Evolutionary conservation across 2,797 vertebrate species (phyloP).

Genomic region (Melanotaenia trifasciata): DNA sequence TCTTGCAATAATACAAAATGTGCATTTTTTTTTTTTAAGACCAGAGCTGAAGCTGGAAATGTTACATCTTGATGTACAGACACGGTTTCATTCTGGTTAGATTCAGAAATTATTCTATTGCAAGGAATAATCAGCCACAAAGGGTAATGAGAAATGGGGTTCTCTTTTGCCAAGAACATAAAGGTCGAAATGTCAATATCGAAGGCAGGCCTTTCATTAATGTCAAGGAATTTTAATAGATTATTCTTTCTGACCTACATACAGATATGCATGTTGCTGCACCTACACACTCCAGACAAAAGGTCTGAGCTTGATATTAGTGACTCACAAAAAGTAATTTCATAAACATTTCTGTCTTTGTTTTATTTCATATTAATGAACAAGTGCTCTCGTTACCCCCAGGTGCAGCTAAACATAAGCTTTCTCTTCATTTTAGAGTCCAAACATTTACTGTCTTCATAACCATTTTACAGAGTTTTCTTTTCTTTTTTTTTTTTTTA

Average conservation of each 20-base stretch:
- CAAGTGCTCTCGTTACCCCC: slow-evolving; percentile 8
- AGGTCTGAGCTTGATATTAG: background rate
- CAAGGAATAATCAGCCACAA: slow-evolving; percentile 14
- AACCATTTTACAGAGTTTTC: slow-evolving; percentile 42
- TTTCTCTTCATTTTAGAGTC: slow-evolving; percentile 38
- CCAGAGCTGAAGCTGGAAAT: slow-evolving; percentile 14
- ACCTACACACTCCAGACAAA: background rate
- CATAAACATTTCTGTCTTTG: background rate
- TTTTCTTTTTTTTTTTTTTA: slow-evolving; percentile 27
- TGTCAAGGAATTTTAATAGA: slow-evolving; percentile 3
- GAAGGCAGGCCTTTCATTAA: slow-evolving; percentile 6
- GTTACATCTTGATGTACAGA: slow-evolving; percentile 1
- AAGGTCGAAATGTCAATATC: slow-evolving; percentile 21
- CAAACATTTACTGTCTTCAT: slow-evolving; percentile 34
- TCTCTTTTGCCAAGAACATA: slow-evolving; percentile 9
- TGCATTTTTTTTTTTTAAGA: background rate
- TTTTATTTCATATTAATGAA: slow-evolving; percentile 19
- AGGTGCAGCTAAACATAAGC: slow-evolving; percentile 14
- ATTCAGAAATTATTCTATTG: slow-evolving; percentile 4
- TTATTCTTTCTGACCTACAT: slow-evolving; percentile 19
- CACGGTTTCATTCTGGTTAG: slow-evolving; percentile 2
- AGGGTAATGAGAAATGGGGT: background rate
- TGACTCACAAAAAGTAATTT: background rate
- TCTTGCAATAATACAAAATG: slow-evolving; percentile 3
- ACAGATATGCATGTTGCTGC: background rate